Base-by-base conservation (phyloP, 2,113 vertebrate species). In the Atractosteus spatula region DNA sequence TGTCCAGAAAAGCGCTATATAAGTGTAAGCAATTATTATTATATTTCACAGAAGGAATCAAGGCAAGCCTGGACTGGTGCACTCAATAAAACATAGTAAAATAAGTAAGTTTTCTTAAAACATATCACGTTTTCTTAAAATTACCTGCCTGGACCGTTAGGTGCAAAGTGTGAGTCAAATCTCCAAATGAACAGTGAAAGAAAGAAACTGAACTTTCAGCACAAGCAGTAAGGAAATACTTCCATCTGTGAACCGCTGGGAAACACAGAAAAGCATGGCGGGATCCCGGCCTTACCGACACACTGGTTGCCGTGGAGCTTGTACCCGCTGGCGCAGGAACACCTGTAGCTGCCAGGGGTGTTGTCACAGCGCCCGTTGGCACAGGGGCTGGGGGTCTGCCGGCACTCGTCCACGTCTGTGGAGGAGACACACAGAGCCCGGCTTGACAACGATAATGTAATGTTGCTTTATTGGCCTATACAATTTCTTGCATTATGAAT, bases 321-420 rank as follows among this genome's bases (percentile, higher is more conserved):
- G 68, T 71, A 82, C n/a, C 93, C 92, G 0, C 70, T 13, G 17
- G 59, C 73, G 74, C 93, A 94, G 61, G 85, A 70, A 55, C 93
- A 94, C 7, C 75, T 83, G 80, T 80, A 93, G 75, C 91, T 89
- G 43, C 93, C 92, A 0, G 83, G 77, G 0, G 85, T 77, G 73
- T 94, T 94, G 70, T 91, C 88, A 65, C 93, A 94, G 54, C 74
- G 87, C 0, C 91, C 90, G 0, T 88, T 82, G 45, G 81, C 12
- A 68, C 93, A 94, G n/a, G 83, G 89, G 0, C 68, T 16, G 0
- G 89, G 91, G 3, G 75, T 76, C 14, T 81, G 86, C 4, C 81
- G 77, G 43, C 93, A 94, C 78, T 94, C 92, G 2, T 94, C 88
- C 56, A 90, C 43, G 4, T 94, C 93, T 94, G 71, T 29, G 29